Evolutionary conservation across 2,888 invertebrate genomes (phyloP), one percentile per base, ranked within the genome.

Genomic region (Mesoligia furuncula): DNA sequence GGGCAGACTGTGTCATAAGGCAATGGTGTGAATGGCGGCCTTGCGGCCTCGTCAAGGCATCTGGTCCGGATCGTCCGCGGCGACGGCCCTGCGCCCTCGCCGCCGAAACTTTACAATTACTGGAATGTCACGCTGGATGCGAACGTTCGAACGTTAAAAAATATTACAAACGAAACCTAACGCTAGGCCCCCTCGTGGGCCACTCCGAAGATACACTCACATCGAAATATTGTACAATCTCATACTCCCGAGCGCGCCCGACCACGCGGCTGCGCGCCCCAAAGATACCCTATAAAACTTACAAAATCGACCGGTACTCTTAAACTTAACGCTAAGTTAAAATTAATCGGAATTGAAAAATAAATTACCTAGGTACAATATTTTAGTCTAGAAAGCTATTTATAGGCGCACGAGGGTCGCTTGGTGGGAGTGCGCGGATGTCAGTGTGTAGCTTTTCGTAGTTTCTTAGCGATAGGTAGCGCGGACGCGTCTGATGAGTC

Each of bases 311-410:
- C 93, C 95, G 96, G 95, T 96, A 95, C 90, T 93, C 93, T 94
- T 95, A 95, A 96, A 96, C 96, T 96, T 97, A 96, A 93, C 85
- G 86, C 96, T 97, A 97, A 95, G 93, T 96, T 96, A 96, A 96
- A 96, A 96, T 96, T 96, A 97, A 97, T 94, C 97, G 97, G 97
- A 97, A 97, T 97, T 97, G 94, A 96, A 96, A 96, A 97, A 97
- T 97, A 97, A 97, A 97, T 97, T 97, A 97, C 96, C 97, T 97
- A 97, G 97, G 96, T 97, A 97, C 96, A 96, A 96, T 96, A 94
- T 96, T 95, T 96, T 95, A 96, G 95, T 95, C 96, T 96, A 96
- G 92, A 93, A 95, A 96, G 96, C 95, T 96, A 96, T 96, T 94
- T 96, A 96, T 96, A 96, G 92, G 93, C 95, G 95, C 94, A 93